Base-by-base conservation (phyloP, 1,140 invertebrate species). In the Philotrypesis tridentata region DNA sequence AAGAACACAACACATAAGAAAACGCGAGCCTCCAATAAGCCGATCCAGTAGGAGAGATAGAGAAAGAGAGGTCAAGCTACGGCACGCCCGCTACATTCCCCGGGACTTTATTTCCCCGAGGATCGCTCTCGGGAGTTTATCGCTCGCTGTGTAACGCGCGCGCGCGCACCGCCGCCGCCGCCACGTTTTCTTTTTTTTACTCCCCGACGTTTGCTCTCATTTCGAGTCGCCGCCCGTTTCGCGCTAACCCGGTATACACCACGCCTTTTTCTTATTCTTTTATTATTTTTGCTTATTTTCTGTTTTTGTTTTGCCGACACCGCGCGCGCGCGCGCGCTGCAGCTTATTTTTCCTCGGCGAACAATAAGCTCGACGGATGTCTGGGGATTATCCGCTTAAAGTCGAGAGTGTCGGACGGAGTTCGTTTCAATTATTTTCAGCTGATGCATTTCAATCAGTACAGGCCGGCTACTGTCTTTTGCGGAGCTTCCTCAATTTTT, bases 81-180 rank as follows among this genome's bases (percentile, higher is more conserved):
- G 48, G 21, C 60, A 75, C 29, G 37, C 37, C 40, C 27, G 72
- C 73, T 61, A 55, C 40, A 55, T 78, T 70, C 82, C 86, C 82
- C 79, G 77, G 78, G 87, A 88, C 87, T 88, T 88, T 87, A 88
- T 88, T 88, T 88, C 86, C 86, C 86, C 80, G 82, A 87, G 87
- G 86, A 88, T 87, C 87, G 84, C 85, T 88, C 84, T 60, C 48
- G 17, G 43, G 83, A 87, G 85, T 88, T 88, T 88, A 86, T 88
- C 86, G 86, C 86, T 83, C 61, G 83, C 72, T 81, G 82, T 86
- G 73, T 60, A 85, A 82, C 85, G 82, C 74, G 23, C 55, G 29
- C 37, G 21, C 55, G 40, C 77, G n/a, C n/a, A n/a, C n/a, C n/a
- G n/a, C n/a, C n/a, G n/a, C n/a, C n/a, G 68, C 76, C 67, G 27